Evolutionary conservation across 2,888 invertebrate genomes (phyloP).

Genomic region (Nebria salina): DNA sequence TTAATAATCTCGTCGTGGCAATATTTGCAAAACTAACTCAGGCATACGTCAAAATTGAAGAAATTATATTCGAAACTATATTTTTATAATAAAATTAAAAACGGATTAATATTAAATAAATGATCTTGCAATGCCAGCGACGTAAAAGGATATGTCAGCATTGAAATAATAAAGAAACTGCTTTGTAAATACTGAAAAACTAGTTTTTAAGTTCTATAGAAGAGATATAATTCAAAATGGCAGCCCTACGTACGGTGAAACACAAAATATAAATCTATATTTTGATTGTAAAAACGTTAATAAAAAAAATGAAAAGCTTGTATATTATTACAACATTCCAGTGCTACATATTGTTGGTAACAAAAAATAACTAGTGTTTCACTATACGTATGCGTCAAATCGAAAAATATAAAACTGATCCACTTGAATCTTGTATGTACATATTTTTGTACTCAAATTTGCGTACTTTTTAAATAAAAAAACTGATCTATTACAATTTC

Average conservation of each 20-base stretch:
- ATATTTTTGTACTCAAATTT: constrained; percentile 47
- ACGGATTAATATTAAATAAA: constrained; percentile 29
- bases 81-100: constrained; percentile 41
- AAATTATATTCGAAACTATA: constrained; percentile 44
- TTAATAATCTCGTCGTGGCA: constrained; percentile 47
- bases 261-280: constrained; percentile 6
- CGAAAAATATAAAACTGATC: constrained; percentile 28
- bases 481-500: constrained; percentile 36
- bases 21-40: constrained; percentile 52
- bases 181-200: constrained; percentile 44
- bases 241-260: constrained; percentile 36
- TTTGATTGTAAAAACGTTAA: not conserved
- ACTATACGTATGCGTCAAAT: constrained; percentile 10
- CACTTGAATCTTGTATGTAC: constrained; percentile 45
- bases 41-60: constrained; percentile 51
- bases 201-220: constrained; percentile 42
- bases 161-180: constrained; percentile 32
- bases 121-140: constrained; percentile 29
- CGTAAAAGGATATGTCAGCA: constrained; percentile 45
- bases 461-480: constrained; percentile 44
- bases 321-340: constrained; percentile 14
- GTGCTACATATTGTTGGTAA: constrained; percentile 10
- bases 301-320: not conserved
- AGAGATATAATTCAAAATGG: constrained; percentile 15
- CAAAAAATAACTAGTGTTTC: constrained; percentile 29